Evolutionary conservation across 2,113 vertebrate genomes (phyloP), one percentile per base, ranked within the genome.

Genomic region (Calyptommatus sinebrachiatus): DNA sequence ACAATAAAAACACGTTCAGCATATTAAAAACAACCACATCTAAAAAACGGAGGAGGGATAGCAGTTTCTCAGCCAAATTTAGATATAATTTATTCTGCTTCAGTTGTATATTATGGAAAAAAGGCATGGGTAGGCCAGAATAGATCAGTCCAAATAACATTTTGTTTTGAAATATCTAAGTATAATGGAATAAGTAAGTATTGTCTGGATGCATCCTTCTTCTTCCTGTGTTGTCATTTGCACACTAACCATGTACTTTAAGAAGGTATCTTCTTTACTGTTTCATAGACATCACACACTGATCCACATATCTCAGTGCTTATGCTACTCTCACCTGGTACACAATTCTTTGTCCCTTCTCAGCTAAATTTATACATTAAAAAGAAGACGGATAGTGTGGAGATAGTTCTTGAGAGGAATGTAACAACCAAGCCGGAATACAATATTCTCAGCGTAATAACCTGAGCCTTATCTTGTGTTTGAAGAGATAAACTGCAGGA

Each of bases 391-490:
- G 53, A 62, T 77, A 81, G 71, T 53, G 69, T 53, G 41, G 50
- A 84, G 70, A 68, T 77, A 80, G 63, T 68, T 80, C 41, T 73
- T 20, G 29, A 35, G 69, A 70, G 69, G 48, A 77, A 72, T 61
- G 45, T 84, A 72, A 66, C 69, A 68, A 84, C 62, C 65, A 80
- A 84, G 76, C 48, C 66, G 67, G 63, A 81, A 8, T 18, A 11
- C 50, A 83, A 75, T 79, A 76, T 77, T 81, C 66, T 48, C 29
- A 14, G 11, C 35, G 16, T 71, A 84, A 78, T 77, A 88, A 81
- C 71, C 41, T 16, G 21, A 24, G 8, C 65, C 66, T 77, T 83
- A 0, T 31, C 48, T 9, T 65, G 4, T 46, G 7, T 24, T 77
- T 71, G 81, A 24, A 72, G 67, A 79, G 62, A 73, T 66, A 80